Base-by-base conservation (phyloP, 2,797 vertebrate species). In the Saxicola maurus region DNA sequence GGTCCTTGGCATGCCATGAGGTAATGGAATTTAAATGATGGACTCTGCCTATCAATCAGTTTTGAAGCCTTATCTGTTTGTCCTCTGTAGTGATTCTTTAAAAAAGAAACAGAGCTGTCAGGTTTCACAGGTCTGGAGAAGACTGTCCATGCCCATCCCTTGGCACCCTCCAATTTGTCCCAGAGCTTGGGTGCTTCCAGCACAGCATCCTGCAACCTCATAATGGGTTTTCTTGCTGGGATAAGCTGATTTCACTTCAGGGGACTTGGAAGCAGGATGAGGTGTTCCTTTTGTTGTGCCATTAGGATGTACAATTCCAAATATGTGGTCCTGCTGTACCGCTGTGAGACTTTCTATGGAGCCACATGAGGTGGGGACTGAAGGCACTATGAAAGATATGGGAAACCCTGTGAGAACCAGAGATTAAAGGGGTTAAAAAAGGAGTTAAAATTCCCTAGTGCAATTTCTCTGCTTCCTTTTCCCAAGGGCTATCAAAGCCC, bases 191-290 rank as follows among this genome's bases (percentile, higher is more conserved):
- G 7, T 11, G 7, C 23, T 81, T 55, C 30, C n/a, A 65, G n/a
- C 1, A 1, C 30, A 61, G 17, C 25, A 33, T 59, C 30, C 48
- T 73, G 20, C 49, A 74, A 4, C 4, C 2, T 66, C 18, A 25
- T 20, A 7, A 4, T 16, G 7, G 23, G 1, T 33, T 42, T 38
- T 74, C 33, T 62, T n/a, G 12, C 31, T 18, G 25, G 15, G 7
- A 8, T 37, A n/a, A 55, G 9, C 25, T 61, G 57, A 51, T 53
- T 57, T 77, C 17, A 14, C 17, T 49, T 19, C 19, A 15, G 0
- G 4, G 12, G 12, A 4, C 19, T 4, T 3, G 25, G 19, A 23
- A 68, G 10, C 0, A 0, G 0, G 1, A 59, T 19, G n/a, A 17
- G 3, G 1, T 33, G 16, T 23, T 35, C 13, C 0, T 2, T 21